Evolutionary conservation across 2,888 invertebrate species (phyloP), one percentile per base, ranked within the genome.

Genomic region (Galerucella calmariensis): DNA sequence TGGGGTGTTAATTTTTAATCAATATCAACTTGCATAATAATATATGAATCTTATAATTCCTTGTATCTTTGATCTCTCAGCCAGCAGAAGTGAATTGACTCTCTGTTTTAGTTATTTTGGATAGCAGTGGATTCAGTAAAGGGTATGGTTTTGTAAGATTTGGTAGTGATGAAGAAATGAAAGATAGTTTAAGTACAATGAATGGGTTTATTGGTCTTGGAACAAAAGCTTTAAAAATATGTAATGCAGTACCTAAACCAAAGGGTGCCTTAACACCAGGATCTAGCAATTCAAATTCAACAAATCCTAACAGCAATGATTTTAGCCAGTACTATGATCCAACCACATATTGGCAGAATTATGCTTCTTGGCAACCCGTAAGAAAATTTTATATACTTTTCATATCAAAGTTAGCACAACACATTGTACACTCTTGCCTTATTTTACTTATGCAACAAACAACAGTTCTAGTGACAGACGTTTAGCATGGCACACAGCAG

Each of bases 71-170:
- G 48, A 48, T 48, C 12, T 11, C 14, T 14, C 11, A 48, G 48
- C 44, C 44, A 10, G 10, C 6, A 44, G 44, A 2, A 48, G 48
- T 48, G 11, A 48, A 2, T 48, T 16, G 3, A 53, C 56, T 9
- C 20, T 56, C 63, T 63, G 72, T 90, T 90, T 44, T 88, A 94
- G 97, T 98, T 44, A 97, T 98, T 81, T 88, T 97, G 82, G 97
- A 97, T 84, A 92, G 90, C 79, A 92, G 94, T 75, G 97, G 98
- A 3, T 95, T 95, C 83, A 97, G 97, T 82, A 96, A 96, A 88
- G 97, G 98, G 14, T 98, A 97, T 87, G 98, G 98, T 6, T 98
- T 98, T 88, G 96, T 98, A 11, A 90, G 97, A 79, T 98, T 98
- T 86, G 95, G 96, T 5, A 95, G 94, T 83, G 97, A 98, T 86